Base-by-base conservation (phyloP, 1,140 invertebrate species). In the Leguminivora glycinivorella region DNA sequence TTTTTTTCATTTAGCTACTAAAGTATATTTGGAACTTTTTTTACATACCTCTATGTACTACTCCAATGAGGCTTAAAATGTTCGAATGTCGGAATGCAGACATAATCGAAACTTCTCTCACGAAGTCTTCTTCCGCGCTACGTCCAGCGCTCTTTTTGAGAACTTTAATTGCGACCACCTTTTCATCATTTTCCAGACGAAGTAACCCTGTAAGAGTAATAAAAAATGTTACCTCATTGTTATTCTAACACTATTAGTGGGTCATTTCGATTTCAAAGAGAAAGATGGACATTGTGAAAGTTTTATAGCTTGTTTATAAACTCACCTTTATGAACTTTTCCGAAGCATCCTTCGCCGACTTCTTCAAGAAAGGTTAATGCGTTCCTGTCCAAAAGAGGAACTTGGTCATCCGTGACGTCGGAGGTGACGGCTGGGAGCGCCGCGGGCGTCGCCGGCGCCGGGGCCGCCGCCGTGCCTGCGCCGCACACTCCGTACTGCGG, bases 61-160 rank as follows among this genome's bases (percentile, higher is more conserved):
- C 94, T 72, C 96, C 97, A 56, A 97, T 90, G 1, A 98, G 90
- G 0, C 95, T 95, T n/a, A 98, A 93, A 80, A 98, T 98, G 83
- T 98, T 98, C 24, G 94, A 92, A 88, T 98, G 97, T n/a, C 94
- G 93, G 83, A 98, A 98, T 25, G 96, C 94, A 69, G 96, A 96
- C 96, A 98, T 98, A 70, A 97, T 97, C 75, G 97, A 96, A 4
- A 98, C 96, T 92, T 98, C 97, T 76, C 96, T 88, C 84, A 97
- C 94, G 79, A 98, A 97, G 84, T 98, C 96, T 70, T 96, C 95
- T 77, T 96, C 94, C 0, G 95, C 95, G 85, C 96, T 96, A n/a
- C 93, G 92, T n/a, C 94, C 95, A 0, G 95, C 96, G 14, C 93
- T 94, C 58, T 97, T 95, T 85, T 98, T 98, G 19, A 98, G 88